Base-by-base conservation (phyloP, 2,888 invertebrate species). In the Eucriotettix oculatus region DNA sequence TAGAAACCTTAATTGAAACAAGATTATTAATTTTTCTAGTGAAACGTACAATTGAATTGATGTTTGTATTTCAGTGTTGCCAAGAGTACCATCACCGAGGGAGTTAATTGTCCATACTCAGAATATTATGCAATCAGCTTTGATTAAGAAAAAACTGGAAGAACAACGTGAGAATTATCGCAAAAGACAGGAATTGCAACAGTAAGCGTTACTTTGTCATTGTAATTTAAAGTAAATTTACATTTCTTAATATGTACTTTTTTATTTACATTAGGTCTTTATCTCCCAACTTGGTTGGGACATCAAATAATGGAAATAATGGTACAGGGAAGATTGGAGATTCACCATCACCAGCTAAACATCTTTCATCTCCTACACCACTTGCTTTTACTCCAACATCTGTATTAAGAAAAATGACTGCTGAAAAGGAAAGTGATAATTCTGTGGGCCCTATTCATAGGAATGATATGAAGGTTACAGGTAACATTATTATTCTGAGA, bases 341-440 rank as follows among this genome's bases (percentile, higher is more conserved):
- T 16, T 42, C 58, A 3, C 52, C 58, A 29, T 29, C 29, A 29
- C 72, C 76, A 52, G 73, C 74, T 11, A 79, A 79, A 67, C 77
- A 77, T 65, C 73, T 78, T 12, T 71, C 77, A 59, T 82, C 83
- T 16, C 84, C 83, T 12, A 82, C 84, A 42, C 88, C 88, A 14
- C 80, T 90, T 67, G 87, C 91, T 29, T 94, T 95, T 75, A 95
- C 93, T 0, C 95, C 95, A 62, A 95, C 94, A 42, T 91, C 94
- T 63, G 95, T 95, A 63, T 79, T 95, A 69, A 83, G 93, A 64
- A 94, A 94, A 76, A 92, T 94, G 92, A 93, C 92, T 10, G 91
- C 91, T 1, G 91, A 91, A 68, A 90, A 90, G 71, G 89, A 90
- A 66, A 79, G 79, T 29, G 83, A 84, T 70, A 78, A 16, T 48